Percentiles rank a stretch among this genome's conserved stretches.
Evolutionary conservation across 2,113 vertebrate genomes (phyloP).

Genomic region (Rafetus swinhoei): DNA sequence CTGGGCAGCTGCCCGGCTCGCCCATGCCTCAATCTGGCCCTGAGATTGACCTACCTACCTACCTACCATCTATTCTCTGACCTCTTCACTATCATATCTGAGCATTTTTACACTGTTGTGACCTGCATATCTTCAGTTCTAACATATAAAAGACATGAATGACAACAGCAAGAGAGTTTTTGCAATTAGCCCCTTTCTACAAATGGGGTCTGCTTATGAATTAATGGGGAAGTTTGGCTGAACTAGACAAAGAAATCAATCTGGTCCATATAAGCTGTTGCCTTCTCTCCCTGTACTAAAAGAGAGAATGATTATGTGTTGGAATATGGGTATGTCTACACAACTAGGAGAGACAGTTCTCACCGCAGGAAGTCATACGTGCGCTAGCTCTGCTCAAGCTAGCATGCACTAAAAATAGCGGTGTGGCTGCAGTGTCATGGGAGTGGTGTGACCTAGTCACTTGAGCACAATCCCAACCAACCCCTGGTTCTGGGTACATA

Average conservation of each 20-base stretch:
- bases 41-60: background rate
- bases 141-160: background rate
- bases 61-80: constrained; percentile 45
- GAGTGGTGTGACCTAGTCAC: background rate
- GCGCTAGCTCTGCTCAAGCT: background rate
- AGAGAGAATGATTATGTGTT: background rate
- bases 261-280: constrained; percentile 25
- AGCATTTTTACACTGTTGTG: background rate
- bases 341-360: background rate
- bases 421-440: background rate
- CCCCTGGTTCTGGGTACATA: no score
- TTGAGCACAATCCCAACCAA: background rate
- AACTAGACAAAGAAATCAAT: constrained; percentile 32
- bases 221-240: constrained; percentile 16
- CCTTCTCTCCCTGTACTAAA: background rate
- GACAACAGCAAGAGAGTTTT: constrained; percentile 9
- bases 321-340: background rate
- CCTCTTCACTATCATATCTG: background rate
- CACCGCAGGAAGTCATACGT: background rate
- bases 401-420: background rate
- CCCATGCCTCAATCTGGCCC: no score
- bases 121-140: constrained; percentile 34
- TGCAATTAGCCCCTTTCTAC: constrained; percentile 15
- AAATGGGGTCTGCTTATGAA: constrained; percentile 31
- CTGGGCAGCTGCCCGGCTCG: no score